Evolutionary conservation across 2,113 vertebrate species (phyloP).

Genomic region (Puffinus mauretanicus): DNA sequence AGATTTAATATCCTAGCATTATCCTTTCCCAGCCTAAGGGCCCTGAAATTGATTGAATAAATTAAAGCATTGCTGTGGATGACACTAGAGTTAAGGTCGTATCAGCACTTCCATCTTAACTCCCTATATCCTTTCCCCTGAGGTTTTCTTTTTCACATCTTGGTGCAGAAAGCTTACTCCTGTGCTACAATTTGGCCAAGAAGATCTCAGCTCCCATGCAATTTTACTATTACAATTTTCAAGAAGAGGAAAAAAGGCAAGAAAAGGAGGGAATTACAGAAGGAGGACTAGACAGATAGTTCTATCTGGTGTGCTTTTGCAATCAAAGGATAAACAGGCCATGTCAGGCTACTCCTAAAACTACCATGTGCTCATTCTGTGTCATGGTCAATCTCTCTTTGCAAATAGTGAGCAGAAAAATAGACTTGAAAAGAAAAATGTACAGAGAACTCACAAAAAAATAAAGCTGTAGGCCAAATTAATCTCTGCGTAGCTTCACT

Average conservation of each 20-base stretch:
- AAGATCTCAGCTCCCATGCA: neutral
- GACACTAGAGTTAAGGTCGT: conserved; percentile 51
- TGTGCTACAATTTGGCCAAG: neutral
- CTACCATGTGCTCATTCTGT: neutral
- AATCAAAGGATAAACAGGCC: neutral
- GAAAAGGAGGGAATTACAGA: neutral
- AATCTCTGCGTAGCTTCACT: neutral
- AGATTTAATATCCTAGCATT: conserved; percentile 77
- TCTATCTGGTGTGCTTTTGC: neutral
- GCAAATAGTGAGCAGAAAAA: conserved; percentile 1
- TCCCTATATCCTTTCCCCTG: neutral
- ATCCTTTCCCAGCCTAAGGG: conserved; percentile 69
- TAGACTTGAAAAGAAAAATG: conserved; percentile 6
- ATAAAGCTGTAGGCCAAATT: conserved; percentile 29
- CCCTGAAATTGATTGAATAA: conserved; percentile 74
- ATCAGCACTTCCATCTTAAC: conserved; percentile 31
- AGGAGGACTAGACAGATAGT: neutral
- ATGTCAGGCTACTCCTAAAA: neutral
- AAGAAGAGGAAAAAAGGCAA: neutral
- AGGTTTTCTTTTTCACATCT: neutral
- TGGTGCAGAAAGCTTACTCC: neutral
- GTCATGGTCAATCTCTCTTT: conserved; percentile 5
- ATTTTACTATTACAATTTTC: neutral
- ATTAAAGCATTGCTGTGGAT: conserved; percentile 53
- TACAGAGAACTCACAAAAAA: neutral